Percentiles rank a stretch among this genome's conserved stretches.
These are phyloP conservation scores for Chelonoidis abingdonii DNA, from an alignment of 2,113 vertebrate genomes.

Conservation along the genomic window DNA sequence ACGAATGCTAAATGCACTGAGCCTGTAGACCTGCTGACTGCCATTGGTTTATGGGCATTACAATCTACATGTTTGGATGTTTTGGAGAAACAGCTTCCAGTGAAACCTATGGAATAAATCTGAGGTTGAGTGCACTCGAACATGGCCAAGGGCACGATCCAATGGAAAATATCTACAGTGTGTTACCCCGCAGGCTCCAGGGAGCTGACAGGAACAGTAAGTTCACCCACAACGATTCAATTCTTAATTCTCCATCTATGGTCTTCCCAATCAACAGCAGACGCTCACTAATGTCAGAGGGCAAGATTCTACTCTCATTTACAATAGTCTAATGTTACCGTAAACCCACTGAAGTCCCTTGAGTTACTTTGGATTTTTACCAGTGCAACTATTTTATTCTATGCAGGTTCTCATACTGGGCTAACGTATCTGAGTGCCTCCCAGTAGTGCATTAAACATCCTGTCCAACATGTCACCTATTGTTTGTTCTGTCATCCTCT, in stretches of 20 bases:
- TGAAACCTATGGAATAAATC: neutral
- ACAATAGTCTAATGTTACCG: neutral
- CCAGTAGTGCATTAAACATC: neutral
- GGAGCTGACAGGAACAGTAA: neutral
- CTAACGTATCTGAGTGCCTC: neutral
- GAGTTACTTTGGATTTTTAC: neutral
- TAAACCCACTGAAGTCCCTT: neutral
- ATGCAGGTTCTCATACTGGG: neutral
- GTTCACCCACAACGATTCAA: neutral
- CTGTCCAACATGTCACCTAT: neutral
- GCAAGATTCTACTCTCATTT: neutral
- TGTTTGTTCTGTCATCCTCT: neutral
- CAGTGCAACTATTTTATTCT: neutral
- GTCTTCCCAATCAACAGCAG: neutral
- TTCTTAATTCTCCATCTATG: neutral
- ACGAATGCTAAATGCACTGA: no score
- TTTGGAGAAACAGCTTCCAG: slow-evolving; percentile 29
- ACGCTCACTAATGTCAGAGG: neutral
- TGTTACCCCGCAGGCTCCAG: slow-evolving; percentile 32
- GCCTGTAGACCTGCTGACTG: neutral
- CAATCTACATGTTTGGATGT: neutral
- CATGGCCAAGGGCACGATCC: neutral
- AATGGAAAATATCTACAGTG: slow-evolving; percentile 54
- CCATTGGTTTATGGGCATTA: neutral
- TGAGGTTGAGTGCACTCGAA: slow-evolving; percentile 11